A percentile compares a stretch with the other conserved stretches of the same genome.
phyloP scores from a whole-genome alignment of 2,113 vertebrate species.

The Tachycineta bicolor region DNA sequence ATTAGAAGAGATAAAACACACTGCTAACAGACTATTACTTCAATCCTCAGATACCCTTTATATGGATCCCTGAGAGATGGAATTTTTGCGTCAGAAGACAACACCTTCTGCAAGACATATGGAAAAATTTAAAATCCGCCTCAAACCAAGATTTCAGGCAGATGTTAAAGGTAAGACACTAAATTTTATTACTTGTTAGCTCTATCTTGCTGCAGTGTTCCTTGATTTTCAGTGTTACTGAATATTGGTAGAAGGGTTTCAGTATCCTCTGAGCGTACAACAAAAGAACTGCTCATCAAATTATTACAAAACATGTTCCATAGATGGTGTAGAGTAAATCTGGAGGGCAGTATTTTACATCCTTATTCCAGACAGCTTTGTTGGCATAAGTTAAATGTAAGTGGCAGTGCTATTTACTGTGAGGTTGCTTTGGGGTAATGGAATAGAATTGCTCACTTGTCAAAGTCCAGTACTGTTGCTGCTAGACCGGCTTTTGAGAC shows the following conservation, averaged over 20 bases:
- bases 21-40: background rate
- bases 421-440: background rate
- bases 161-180: background rate
- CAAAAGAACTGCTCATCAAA: background rate
- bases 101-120: conserved; percentile 31
- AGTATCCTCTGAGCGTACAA: background rate
- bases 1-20: background rate
- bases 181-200: background rate
- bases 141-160: background rate
- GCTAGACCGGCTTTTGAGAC: background rate
- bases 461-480: background rate
- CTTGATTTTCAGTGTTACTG: background rate
- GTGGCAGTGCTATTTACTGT: background rate
- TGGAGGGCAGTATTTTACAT: background rate
- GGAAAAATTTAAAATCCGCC: background rate
- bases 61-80: rapidly evolving
- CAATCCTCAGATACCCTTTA: rapidly evolving
- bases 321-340: background rate
- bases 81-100: background rate
- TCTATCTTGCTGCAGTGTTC: background rate
- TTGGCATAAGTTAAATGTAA: background rate
- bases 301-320: background rate
- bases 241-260: background rate
- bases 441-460: background rate
- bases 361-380: background rate